Base-by-base conservation (phyloP, 2,888 invertebrate species). In the Andrena haemorrhoa region DNA sequence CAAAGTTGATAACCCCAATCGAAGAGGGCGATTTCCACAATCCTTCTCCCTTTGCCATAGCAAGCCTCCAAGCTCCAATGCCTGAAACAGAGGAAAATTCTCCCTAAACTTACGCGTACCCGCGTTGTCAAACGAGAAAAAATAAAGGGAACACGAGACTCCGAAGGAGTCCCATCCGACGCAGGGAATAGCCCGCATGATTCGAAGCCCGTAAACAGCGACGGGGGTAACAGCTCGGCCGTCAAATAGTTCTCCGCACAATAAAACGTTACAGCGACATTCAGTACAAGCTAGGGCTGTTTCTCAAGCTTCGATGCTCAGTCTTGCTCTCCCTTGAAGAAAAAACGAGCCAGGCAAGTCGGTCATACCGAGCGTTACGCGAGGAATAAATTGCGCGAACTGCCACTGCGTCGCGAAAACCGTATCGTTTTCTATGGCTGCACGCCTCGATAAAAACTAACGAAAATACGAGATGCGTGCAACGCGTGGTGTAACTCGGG, bases 181-280 rank as follows among this genome's bases (percentile, higher is more conserved):
- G 49, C 16, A 8, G 23, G 7, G 71, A 29, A 53, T 33, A 58
- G 23, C 33, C 35, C 29, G 33, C 65, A 74, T 74, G 74, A 74
- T 79, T 82, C 81, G 61, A 79, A 49, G 20, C 70, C 70, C 70
- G 70, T 82, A 79, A 79, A 82, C 33, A 51, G 35, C 26, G 29
- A 56, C 23, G 63, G 31, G 31, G 16, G 64, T 74, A 79, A 79
- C 74, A 60, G 41, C 47, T 33, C 26, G 10, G n/a, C 60, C 61
- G 58, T 80, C 68, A 70, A 85, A 75, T 69, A 70, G 74, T 86
- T 69, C 53, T 26, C 61, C 74, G 60, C 71, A 51, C 65, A 72
- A 86, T 75, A 86, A 86, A 76, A 83, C 64, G 86, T 85, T 83
- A 53, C 77, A 70, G 51, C 73, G 49, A 47, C 68, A 41, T 83